Base-by-base conservation (phyloP, 1,140 invertebrate species). In the Euura saliciscinereae region DNA sequence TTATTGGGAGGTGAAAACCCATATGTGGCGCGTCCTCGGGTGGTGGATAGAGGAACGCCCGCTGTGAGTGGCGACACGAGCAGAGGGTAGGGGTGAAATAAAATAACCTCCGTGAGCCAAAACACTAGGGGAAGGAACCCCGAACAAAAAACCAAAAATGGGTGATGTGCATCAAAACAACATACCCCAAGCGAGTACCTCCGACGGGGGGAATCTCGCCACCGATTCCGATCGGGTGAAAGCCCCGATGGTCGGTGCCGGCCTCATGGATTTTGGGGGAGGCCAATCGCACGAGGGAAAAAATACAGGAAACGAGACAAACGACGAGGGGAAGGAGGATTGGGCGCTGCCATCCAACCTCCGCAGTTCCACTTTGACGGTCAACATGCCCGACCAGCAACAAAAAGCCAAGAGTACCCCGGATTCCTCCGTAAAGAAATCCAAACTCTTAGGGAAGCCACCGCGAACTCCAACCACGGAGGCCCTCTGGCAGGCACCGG, bases 221-320 rank as follows among this genome's bases (percentile, higher is more conserved):
- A 43, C 42, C 43, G 70, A 65, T 45, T 71, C 70, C 70, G 44
- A 72, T 51, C 65, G 65, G 65, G 45, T 72, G n/a, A 72, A 65
- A 72, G 66, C 65, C 45, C 65, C 65, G 44, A 67, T 72, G 71
- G 71, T 46, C 65, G 71, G 66, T 64, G n/a, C 28, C 28, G 28
- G 28, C 28, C 28, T 28, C 28, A 28, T 28, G 28, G 28, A 28
- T 28, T 28, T 28, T 28, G 28, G 28, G 28, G 28, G 28, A 28
- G 28, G 28, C 28, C 28, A 28, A 28, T 28, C 28, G 28, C 28
- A 28, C 28, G 28, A 13, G 13, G 2, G 59, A 5, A 43, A 45
- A 28, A 28, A 0, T 28, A 45, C 43, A 66, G 69, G 45, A 44
- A 44, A 13, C 64, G 4, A 45, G 45, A 5, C 7, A 69, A 46